Evolutionary conservation across 2,888 invertebrate genomes (phyloP), one percentile per base, ranked within the genome.

Genomic region (Lottia gigantea): DNA sequence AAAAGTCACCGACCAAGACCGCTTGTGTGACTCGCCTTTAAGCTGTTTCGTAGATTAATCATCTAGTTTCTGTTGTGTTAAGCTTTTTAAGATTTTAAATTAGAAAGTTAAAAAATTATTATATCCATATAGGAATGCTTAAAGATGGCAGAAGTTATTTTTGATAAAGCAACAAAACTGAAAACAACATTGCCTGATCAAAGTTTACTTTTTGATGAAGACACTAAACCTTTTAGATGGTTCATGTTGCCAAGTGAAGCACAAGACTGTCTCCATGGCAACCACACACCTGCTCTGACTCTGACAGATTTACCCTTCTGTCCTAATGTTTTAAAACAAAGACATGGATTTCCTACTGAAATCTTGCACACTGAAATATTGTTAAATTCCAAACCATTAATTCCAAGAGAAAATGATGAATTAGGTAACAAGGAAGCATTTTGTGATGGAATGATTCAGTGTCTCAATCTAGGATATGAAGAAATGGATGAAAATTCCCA

Each of bases 241-340:
- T 96, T 95, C 89, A 93, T 96, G 91, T 88, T 96, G 67, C 95
- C 95, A 0, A 93, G 93, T 84, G 96, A 96, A 90, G 95, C 95
- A 0, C 93, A 94, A 83, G 68, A 66, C 14, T 79, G 76, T 71
- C 74, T 81, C 92, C 66, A 66, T 62, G 79, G 76, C 8, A 66
- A 71, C 46, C 15, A 26, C 15, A 46, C 62, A 3, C 12, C 16
- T 0, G 71, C 68, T 64, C 49, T 70, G 46, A 66, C 73, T n/a
- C 68, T 70, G n/a, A 62, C 71, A 3, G 26, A 64, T 12, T 74
- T 82, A 26, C 81, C 82, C 11, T 83, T 83, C 68, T 79, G 79
- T 73, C 81, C 82, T 64, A 77, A 77, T 45, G 11, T 61, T 40
- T 72, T 80, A 49, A 70, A 68, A 68, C 69, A 49, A 40, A 64